A percentile compares a stretch with the other conserved stretches of the same genome.
phyloP scores from a whole-genome alignment of 2,888 invertebrate genomes.

The Elaeidobius kamerunicus region DNA sequence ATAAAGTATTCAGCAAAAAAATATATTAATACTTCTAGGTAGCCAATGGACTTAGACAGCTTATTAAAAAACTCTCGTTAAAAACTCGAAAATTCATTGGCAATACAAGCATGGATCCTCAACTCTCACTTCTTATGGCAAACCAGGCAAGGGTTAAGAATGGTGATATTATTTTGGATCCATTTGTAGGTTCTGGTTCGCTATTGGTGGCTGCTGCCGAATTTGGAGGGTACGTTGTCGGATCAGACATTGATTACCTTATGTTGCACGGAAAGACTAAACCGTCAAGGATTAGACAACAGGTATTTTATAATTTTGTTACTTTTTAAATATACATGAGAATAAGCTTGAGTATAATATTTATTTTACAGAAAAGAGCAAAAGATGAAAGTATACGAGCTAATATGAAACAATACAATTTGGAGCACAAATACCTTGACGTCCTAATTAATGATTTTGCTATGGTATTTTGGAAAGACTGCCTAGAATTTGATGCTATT shows the following conservation, averaged over 20 bases:
- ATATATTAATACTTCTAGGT: slow-evolving; percentile 70
- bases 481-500: slow-evolving; percentile 80
- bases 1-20: too few relatives aligned
- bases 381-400: slow-evolving; percentile 84
- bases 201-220: slow-evolving; percentile 84
- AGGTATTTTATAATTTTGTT: slow-evolving; percentile 50
- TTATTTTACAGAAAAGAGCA: slow-evolving; percentile 55
- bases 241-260: slow-evolving; percentile 92
- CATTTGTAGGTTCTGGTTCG: slow-evolving; percentile 87
- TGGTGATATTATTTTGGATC: slow-evolving; percentile 83
- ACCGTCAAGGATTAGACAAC: slow-evolving; percentile 75
- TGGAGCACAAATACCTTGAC: slow-evolving; percentile 74
- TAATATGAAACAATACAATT: slow-evolving; percentile 87
- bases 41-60: slow-evolving; percentile 77
- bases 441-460: slow-evolving; percentile 92
- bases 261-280: slow-evolving; percentile 86
- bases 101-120: slow-evolving; percentile 98
- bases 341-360: not conserved
- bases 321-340: not conserved
- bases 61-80: slow-evolving; percentile 77
- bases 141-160: slow-evolving; percentile 79
- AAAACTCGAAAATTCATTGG: slow-evolving; percentile 94
- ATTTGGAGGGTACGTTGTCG: slow-evolving; percentile 83
- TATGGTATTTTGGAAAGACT: slow-evolving; percentile 70
- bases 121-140: slow-evolving; percentile 90